Base-by-base conservation (phyloP, 2,113 vertebrate genomes). In the Athene noctua region DNA sequence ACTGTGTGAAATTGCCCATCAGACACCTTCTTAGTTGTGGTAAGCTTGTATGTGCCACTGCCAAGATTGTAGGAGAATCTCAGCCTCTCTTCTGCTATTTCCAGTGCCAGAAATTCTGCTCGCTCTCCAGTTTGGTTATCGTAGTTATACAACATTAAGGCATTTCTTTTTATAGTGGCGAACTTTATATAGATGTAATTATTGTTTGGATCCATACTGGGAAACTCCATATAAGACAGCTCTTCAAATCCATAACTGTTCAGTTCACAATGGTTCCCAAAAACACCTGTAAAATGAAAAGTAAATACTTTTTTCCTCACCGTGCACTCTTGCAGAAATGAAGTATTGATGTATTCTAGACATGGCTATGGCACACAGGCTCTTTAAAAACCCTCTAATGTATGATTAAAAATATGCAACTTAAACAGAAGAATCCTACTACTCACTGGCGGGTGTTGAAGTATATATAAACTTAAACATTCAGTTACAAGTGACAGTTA, bases 141-240 rank as follows among this genome's bases (percentile, higher is more conserved):
- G 27, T 99, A 98, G 97, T 99, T 99, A 90, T 99, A 99, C 90
- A 99, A 97, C 79, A 99, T 93, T 88, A 99, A 96, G 20, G 99
- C 99, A 7, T 99, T 97, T 30, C 97, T 98, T 98, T 99, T 98
- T 78, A 99, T 98, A 8, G 99, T 99, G 61, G 99, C 98, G 97
- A 99, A 99, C 97, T 99, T 99, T 55, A 99, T 99, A 87, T 99
- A 99, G 96, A 99, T 99, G 95, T 99, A 99, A 96, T 99, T 99
- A 57, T 99, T 99, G 98, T 99, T 99, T 93, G 99, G 99, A 92
- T 99, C 99, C 98, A 99, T 97, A 36, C 99, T 99, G 22, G 99
- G 99, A 93, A 99, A 99, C 96, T 99, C 99, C 99, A 99, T 99
- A 82, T 99, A 99, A 0, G 99, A 99, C 40, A 99, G 68, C 96